These are phyloP conservation scores for Loxodonta africana DNA, from an alignment of 2,113 vertebrate genomes.

Conservation along the genomic window DNA sequence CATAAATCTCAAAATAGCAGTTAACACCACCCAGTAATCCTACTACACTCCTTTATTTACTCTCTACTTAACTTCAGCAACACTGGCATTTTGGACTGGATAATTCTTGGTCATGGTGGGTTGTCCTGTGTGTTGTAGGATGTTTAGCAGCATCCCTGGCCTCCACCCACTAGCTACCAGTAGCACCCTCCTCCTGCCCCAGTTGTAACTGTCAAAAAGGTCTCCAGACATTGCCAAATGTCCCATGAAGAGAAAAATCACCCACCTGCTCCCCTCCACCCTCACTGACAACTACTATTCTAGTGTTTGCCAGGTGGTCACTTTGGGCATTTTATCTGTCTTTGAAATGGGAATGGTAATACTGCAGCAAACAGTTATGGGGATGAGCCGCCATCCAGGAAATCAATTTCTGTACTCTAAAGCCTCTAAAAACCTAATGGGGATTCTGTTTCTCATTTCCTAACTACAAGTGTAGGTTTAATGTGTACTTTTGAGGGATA, in stretches of 20 bases:
- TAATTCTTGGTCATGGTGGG: background rate
- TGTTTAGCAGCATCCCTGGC: background rate
- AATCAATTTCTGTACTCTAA: background rate
- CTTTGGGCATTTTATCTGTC: background rate
- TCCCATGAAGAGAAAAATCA: background rate
- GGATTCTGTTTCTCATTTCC: slow-evolving; percentile 7
- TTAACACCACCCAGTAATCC: background rate
- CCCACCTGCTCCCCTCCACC: no score
- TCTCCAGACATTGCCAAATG: background rate
- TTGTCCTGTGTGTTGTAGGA: background rate
- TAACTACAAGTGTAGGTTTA: slow-evolving; percentile 7
- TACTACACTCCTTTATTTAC: background rate
- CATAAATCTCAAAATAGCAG: background rate
- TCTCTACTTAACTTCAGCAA: background rate
- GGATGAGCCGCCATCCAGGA: background rate
- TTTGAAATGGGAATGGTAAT: background rate
- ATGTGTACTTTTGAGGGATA: background rate
- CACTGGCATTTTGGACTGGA: background rate
- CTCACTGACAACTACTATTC: background rate
- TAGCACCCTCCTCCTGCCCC: rapidly evolving
- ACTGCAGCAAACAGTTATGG: background rate
- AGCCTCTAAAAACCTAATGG: background rate
- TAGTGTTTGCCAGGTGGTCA: background rate
- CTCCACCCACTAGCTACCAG: background rate
- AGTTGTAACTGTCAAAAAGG: background rate